These are phyloP conservation scores for Leptopilina syphax DNA, from an alignment of 2,888 invertebrate species.

Conservation along the genomic window DNA sequence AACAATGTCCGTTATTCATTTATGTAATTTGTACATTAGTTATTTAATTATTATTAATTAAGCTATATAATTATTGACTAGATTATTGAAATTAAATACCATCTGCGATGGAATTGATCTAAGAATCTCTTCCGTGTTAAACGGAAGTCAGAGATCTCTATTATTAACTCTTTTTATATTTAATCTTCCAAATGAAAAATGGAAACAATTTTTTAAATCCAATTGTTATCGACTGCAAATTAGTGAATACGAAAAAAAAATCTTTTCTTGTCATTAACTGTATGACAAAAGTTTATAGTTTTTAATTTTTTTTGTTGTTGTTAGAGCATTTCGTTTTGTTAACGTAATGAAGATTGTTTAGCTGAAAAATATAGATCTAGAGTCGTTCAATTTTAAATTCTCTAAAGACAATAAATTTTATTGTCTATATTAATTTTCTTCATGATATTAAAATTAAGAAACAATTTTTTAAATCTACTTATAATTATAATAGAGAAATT, in stretches of 20 bases:
- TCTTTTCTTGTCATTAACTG: background rate
- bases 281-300: background rate
- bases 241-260: background rate
- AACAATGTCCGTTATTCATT: slow-evolving; percentile 12
- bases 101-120: slow-evolving; percentile 31
- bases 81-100: slow-evolving; percentile 20
- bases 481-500: too few relatives aligned
- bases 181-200: slow-evolving; percentile 7
- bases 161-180: background rate
- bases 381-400: background rate
- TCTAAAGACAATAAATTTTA: background rate
- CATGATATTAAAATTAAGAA: too few relatives aligned
- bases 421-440: too few relatives aligned
- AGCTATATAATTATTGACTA: slow-evolving; percentile 1
- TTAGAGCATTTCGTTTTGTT: slow-evolving; percentile 2
- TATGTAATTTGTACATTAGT: slow-evolving; percentile 37
- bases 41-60: slow-evolving; percentile 29
- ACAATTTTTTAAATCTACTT: too few relatives aligned
- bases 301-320: background rate
- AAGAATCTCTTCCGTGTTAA: slow-evolving; percentile 6
- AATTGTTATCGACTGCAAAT: slow-evolving; percentile 1
- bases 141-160: slow-evolving; percentile 1
- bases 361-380: slow-evolving; percentile 5
- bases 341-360: background rate
- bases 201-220: background rate